phyloP scores from a whole-genome alignment of 2,888 invertebrate species.

The Nomada ruficornis region DNA sequence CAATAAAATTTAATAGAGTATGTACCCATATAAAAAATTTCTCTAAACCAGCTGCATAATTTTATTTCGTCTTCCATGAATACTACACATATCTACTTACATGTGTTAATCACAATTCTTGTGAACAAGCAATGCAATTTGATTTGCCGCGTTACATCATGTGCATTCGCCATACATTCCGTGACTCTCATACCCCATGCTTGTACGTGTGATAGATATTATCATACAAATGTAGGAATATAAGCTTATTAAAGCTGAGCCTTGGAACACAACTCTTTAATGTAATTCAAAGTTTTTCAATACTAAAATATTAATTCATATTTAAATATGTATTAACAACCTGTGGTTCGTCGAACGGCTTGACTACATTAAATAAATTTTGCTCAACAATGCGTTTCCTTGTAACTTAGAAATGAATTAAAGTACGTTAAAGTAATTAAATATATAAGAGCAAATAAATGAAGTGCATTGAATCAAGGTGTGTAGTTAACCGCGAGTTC shows the following conservation, averaged over 20 bases:
- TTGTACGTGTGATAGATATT: conserved; percentile 54
- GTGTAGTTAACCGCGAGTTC: conserved; percentile 40
- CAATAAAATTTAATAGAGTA: not conserved
- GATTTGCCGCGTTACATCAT: conserved; percentile 58
- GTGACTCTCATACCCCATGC: conserved; percentile 57
- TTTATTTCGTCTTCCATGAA: conserved; percentile 44
- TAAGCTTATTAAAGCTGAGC: conserved; percentile 50
- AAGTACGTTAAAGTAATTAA: not conserved
- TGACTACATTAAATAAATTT: not conserved
- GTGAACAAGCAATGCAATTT: conserved; percentile 51
- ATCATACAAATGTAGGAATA: conserved; percentile 51
- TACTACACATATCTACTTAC: not conserved
- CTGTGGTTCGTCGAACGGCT: not conserved
- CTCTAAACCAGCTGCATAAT: conserved; percentile 15
- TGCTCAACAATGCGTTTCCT: not conserved
- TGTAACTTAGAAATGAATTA: not conserved
- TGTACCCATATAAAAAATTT: not conserved
- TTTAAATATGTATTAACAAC: not conserved
- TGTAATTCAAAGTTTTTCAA: not conserved
- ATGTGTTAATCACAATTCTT: conserved; percentile 54
- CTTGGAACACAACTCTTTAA: conserved; percentile 17
- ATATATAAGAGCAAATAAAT: too few relatives aligned
- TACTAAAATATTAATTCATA: not conserved
- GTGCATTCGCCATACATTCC: conserved; percentile 62
- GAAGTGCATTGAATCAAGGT: conserved; percentile 27